A percentile compares a stretch with the other conserved stretches of the same genome.
Evolutionary conservation across 2,888 invertebrate genomes (phyloP).

Genomic region (Epirrhoe alternata): DNA sequence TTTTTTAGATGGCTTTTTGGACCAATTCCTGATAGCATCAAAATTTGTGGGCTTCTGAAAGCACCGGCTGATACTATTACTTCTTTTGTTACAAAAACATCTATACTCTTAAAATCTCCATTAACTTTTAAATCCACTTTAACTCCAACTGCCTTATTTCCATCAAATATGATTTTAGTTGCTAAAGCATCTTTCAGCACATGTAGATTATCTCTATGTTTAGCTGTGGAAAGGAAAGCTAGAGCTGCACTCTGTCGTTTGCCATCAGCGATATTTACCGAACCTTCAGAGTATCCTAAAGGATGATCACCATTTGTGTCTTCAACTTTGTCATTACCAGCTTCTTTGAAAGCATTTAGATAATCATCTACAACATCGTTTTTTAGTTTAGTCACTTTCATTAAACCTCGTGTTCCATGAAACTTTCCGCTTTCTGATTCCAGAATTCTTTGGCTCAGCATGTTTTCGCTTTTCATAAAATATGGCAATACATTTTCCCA

Average conservation of each 20-base stretch:
- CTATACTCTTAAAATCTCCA: slow-evolving; percentile 47
- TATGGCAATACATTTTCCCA: slow-evolving; percentile 49
- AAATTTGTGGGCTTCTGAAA: slow-evolving; percentile 75
- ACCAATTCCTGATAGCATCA: slow-evolving; percentile 66
- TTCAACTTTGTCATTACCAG: slow-evolving; percentile 61
- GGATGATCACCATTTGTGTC: slow-evolving; percentile 35
- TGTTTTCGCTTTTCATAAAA: slow-evolving; percentile 29
- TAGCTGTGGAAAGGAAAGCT: slow-evolving; percentile 22
- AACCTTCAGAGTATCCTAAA: slow-evolving; percentile 71
- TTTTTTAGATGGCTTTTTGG: slow-evolving; percentile 57
- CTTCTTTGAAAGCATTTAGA: slow-evolving; percentile 65
- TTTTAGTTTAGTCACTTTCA: slow-evolving; percentile 59
- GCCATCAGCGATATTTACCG: slow-evolving; percentile 71
- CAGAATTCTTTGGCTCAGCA: slow-evolving; percentile 11
- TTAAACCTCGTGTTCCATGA: slow-evolving; percentile 67
- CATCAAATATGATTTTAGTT: slow-evolving; percentile 78
- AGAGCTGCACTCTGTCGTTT: slow-evolving; percentile 72
- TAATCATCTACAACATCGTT: slow-evolving; percentile 43
- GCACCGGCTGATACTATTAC: slow-evolving; percentile 75
- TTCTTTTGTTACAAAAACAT: slow-evolving; percentile 66
- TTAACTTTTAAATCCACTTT: slow-evolving; percentile 57
- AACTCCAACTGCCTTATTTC: slow-evolving; percentile 69
- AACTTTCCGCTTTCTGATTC: slow-evolving; percentile 36
- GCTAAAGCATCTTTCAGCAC: slow-evolving; percentile 74
- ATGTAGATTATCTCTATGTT: slow-evolving; percentile 56